Conservation (phyloP, 2,888 invertebrate species). For the Diaprepes abbreviatus region DNA sequence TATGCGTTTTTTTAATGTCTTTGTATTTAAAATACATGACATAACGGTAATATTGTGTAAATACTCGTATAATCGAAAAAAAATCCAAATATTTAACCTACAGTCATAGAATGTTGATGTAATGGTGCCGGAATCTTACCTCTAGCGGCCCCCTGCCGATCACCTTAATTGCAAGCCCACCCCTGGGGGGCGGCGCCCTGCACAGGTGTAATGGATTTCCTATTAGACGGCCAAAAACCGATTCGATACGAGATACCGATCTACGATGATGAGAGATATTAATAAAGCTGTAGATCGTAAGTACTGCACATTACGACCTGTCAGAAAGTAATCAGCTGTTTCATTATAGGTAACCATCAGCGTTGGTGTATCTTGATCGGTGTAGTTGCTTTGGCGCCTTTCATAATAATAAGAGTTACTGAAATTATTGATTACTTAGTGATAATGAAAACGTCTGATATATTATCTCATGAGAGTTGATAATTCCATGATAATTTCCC, state of each 20-base stretch:
- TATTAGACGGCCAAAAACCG: conserved; percentile 54
- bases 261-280: conserved; percentile 44
- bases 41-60: too few species aligned
- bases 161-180: conserved; percentile 55
- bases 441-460: not conserved
- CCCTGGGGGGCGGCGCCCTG: conserved; percentile 55
- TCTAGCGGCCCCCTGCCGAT: conserved; percentile 46
- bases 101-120: not conserved
- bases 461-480: too few species aligned
- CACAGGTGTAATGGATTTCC: conserved; percentile 62
- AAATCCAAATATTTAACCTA: too few species aligned
- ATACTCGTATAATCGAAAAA: too few species aligned
- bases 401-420: conserved; percentile 12
- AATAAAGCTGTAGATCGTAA: conserved; percentile 47
- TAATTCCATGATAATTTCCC: too few species aligned
- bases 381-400: conserved; percentile 22
- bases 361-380: conserved; percentile 14
- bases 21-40: too few species aligned
- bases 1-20: too few species aligned
- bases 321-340: conserved; percentile 41
- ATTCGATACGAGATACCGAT: conserved; percentile 38
- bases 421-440: conserved; percentile 13
- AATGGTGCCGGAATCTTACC: conserved; percentile 16
- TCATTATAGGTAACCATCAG: conserved; percentile 12
- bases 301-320: conserved; percentile 40